Evolutionary conservation across 2,888 invertebrate genomes (phyloP), one percentile per base, ranked within the genome.

Genomic region (Aricia artaxerxes): DNA sequence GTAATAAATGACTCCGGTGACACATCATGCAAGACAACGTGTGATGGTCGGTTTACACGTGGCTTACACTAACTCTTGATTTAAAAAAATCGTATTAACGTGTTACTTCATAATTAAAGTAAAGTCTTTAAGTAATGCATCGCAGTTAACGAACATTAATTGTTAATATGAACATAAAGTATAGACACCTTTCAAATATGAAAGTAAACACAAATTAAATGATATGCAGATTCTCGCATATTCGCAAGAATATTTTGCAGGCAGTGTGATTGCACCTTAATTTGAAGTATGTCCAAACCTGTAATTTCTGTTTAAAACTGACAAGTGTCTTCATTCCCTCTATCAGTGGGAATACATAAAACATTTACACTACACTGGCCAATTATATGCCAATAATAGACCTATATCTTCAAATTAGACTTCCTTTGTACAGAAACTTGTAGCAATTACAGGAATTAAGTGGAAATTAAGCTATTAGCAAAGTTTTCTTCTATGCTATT

Each of bases 261-360:
- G 44, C 49, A 64, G 75, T 79, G 75, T 57, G 44, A n/a, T 31
- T 49, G 31, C 80, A 80, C 80, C 81, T 81, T 78, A 75, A 82
- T 78, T 80, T 77, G 80, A 78, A 57, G 16, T 57, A 16, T 57
- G 4, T 57, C 1, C 16, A 49, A 80, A 61, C 73, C 79, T 73
- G 61, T 75, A 79, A 79, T 79, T 79, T 40, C 24, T 44, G 60
- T 80, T 81, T 80, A 81, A 81, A 80, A 31, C 31, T 9, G 76
- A 13, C 53, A 76, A 53, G 57, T 57, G 76, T 76, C 53, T 53
- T 31, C 9, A 76, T 76, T 76, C 76, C 76, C 38, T 53, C 49
- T 75, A 31, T 53, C 16, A 49, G 49, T 49, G 49, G 49, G n/a
- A 49, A 75, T 49, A 75, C 76, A 35, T 76, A 57, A 76, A 76